Conservation (phyloP, 2,888 invertebrate genomes). For the Coleophora flavipennella region DNA sequence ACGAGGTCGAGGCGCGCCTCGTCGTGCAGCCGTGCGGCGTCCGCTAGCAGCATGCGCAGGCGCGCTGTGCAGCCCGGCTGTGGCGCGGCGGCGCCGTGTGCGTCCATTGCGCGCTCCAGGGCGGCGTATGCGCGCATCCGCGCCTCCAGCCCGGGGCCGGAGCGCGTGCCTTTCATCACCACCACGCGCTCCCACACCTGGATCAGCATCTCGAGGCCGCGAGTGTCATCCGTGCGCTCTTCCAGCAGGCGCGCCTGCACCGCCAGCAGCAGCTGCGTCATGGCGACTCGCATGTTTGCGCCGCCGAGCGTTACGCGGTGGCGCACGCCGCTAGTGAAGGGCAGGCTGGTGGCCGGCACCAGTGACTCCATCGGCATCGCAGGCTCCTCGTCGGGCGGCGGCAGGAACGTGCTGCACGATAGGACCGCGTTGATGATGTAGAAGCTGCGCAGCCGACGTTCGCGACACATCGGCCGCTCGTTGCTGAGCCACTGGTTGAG, state of each 20-base stretch:
- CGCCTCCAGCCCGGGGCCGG: conserved; percentile 66
- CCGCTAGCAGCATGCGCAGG: conserved; percentile 74
- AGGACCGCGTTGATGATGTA: conserved; percentile 77
- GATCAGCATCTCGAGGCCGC: conserved; percentile 74
- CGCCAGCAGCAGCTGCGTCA: conserved; percentile 73
- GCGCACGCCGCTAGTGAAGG: conserved; percentile 56
- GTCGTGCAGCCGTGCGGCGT: conserved; percentile 78
- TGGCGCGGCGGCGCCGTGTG: conserved; percentile 69
- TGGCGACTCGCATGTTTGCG: conserved; percentile 76
- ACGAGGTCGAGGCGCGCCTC: conserved; percentile 48
- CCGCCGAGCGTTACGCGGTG: conserved; percentile 74
- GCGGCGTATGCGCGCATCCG: conserved; percentile 78
- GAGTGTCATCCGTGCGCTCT: conserved; percentile 84
- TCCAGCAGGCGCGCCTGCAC: conserved; percentile 77
- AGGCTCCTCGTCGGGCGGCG: conserved; percentile 77
- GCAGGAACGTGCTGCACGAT: conserved; percentile 76
- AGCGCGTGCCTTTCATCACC: conserved; percentile 44
- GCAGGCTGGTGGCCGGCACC: conserved; percentile 67
- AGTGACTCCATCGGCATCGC: conserved; percentile 68
- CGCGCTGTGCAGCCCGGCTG: conserved; percentile 62
- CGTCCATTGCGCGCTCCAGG: conserved; percentile 75
- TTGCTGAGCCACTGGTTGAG: conserved; percentile 72
- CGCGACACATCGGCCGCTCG: conserved; percentile 70
- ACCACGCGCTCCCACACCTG: conserved; percentile 79
- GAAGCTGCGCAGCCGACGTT: conserved; percentile 78